These are phyloP conservation scores for Oryzias javanicus DNA, from an alignment of 2,113 vertebrate species.

Conservation along the genomic window DNA sequence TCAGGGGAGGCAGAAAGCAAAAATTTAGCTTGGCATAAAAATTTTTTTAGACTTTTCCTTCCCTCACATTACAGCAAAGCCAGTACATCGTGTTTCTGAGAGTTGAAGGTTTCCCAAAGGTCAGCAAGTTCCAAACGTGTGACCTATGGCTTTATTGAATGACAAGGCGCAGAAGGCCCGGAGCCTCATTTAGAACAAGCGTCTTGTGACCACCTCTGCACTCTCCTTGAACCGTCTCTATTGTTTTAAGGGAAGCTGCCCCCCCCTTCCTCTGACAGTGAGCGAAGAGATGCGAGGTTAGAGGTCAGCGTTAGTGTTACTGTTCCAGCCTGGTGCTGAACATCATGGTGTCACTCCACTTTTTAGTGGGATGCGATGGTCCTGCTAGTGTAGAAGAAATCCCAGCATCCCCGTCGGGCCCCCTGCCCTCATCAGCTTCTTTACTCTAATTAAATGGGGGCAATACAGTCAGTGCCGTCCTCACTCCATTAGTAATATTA, in stretches of 20 bases:
- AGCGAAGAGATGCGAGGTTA: slow-evolving; percentile 23
- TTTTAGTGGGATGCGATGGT: slow-evolving; percentile 11
- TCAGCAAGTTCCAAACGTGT: neutral
- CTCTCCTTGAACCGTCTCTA: slow-evolving; percentile 1
- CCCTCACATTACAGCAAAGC: slow-evolving; percentile 2
- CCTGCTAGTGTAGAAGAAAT: slow-evolving; percentile 39
- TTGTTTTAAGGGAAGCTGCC: neutral
- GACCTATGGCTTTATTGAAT: neutral
- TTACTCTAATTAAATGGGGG: slow-evolving; percentile 68
- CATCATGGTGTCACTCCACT: slow-evolving; percentile 25
- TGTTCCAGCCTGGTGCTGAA: slow-evolving; percentile 32
- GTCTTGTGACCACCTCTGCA: neutral
- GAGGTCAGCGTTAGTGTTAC: slow-evolving; percentile 10
- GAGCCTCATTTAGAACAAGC: neutral
- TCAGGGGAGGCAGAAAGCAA: too few species aligned
- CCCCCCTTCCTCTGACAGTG: slow-evolving; percentile 5
- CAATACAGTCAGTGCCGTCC: slow-evolving; percentile 67
- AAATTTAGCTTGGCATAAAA: too few species aligned
- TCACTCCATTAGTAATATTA: slow-evolving; percentile 76
- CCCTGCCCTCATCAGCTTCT: slow-evolving; percentile 61
- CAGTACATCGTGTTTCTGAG: neutral
- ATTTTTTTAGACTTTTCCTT: neutral
- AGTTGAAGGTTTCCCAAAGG: neutral
- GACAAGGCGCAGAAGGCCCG: neutral
- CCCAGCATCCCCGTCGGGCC: slow-evolving; percentile 34